A percentile compares a stretch with the other conserved stretches of the same genome.
Evolutionary conservation across 2,113 vertebrate species (phyloP).

Genomic region (Mus spicilegus): DNA sequence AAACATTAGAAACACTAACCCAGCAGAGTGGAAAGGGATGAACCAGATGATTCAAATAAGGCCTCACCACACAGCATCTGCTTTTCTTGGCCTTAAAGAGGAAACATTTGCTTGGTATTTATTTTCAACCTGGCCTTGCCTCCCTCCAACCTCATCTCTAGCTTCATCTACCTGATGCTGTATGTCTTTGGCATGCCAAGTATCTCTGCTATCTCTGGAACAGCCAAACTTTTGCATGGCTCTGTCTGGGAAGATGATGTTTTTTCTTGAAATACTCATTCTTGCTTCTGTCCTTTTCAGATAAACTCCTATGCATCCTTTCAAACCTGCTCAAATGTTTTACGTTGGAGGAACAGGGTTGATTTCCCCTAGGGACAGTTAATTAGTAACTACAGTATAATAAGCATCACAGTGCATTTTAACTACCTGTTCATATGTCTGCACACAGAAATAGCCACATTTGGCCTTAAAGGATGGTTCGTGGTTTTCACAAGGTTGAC

Average conservation of each 20-base stretch:
- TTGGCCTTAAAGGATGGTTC: slow-evolving; percentile 15
- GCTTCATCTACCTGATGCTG: background rate
- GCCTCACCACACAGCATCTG: background rate
- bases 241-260: background rate
- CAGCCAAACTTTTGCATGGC: background rate
- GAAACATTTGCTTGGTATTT: background rate
- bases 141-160: slow-evolving; percentile 12
- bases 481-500: slow-evolving; percentile 43
- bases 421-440: slow-evolving; percentile 49
- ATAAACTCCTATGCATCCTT: slow-evolving; percentile 55
- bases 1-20: background rate
- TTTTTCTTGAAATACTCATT: background rate
- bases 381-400: slow-evolving; percentile 61
- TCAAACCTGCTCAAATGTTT: slow-evolving; percentile 45
- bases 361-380: slow-evolving; percentile 61
- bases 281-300: slow-evolving; percentile 33
- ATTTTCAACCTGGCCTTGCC: background rate
- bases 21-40: slow-evolving; percentile 12
- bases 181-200: background rate
- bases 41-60: background rate
- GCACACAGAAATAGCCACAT: slow-evolving; percentile 33
- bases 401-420: slow-evolving; percentile 48
- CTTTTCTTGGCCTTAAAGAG: background rate
- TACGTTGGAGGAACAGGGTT: slow-evolving; percentile 47
- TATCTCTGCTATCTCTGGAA: background rate